phyloP scores from a whole-genome alignment of 2,113 vertebrate species.

The Tretioscincus oriximinensis region DNA sequence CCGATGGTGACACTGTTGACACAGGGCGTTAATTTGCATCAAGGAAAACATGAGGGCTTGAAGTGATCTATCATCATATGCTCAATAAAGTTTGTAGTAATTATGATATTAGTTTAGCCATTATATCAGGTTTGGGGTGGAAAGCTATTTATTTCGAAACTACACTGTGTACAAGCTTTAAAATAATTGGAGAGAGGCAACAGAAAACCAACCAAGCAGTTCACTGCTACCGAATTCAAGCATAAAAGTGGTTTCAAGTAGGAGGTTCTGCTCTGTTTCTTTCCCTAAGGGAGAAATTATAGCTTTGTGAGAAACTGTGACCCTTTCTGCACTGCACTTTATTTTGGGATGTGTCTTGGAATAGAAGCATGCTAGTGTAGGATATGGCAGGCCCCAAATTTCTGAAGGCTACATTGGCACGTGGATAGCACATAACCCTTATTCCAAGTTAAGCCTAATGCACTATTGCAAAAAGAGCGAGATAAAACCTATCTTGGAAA shows the following conservation, averaged over 20 bases:
- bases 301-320: not conserved
- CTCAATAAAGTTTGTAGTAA: slow-evolving; percentile 45
- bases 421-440: no score
- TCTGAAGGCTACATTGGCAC: no score
- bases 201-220: not conserved
- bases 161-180: not conserved
- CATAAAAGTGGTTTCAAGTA: not conserved
- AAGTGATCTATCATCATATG: slow-evolving; percentile 53
- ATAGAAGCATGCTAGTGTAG: no score
- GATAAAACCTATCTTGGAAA: not conserved
- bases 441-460: no score
- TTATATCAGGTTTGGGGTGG: slow-evolving; percentile 25
- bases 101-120: slow-evolving; percentile 54
- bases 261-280: not conserved
- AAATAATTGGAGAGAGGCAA: not conserved
- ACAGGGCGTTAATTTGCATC: slow-evolving; percentile 59
- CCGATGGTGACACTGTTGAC: slow-evolving; percentile 55
- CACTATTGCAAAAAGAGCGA: not conserved
- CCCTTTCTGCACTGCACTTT: no score
- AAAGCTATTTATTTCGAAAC: slow-evolving; percentile 35
- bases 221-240: not conserved
- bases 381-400: no score
- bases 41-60: slow-evolving; percentile 51
- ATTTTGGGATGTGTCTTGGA: no score
- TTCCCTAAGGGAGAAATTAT: not conserved